phyloP scores from a whole-genome alignment of 2,888 invertebrate species.

The Hecatera dysodea region DNA sequence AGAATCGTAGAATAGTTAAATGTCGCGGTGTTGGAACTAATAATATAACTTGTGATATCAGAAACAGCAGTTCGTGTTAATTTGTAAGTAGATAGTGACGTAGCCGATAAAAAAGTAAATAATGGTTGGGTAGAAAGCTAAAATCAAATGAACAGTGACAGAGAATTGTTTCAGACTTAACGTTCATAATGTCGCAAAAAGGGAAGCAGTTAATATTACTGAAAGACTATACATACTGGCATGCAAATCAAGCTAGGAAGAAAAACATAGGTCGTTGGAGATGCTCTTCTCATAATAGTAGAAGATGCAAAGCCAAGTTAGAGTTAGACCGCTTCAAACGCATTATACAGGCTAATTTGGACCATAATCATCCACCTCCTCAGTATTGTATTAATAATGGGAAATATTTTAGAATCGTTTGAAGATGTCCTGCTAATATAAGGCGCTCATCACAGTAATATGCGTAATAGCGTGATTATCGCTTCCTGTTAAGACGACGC shows the following conservation, averaged over 20 bases:
- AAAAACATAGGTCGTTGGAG: conserved; percentile 42
- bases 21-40: conserved; percentile 27
- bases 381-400: conserved; percentile 39
- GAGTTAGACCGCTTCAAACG: conserved; percentile 33
- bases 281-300: conserved; percentile 51
- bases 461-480: too few relatives aligned
- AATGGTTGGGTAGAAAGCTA: not conserved
- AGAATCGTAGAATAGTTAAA: conserved; percentile 7
- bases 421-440: not conserved
- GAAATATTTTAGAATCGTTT: conserved; percentile 42
- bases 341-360: conserved; percentile 45
- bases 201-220: conserved; percentile 64
- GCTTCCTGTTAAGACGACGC: too few relatives aligned
- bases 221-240: conserved; percentile 63
- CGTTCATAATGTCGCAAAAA: conserved; percentile 54
- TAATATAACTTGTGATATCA: conserved; percentile 22
- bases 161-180: conserved; percentile 48
- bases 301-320: conserved; percentile 52
- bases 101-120: not conserved
- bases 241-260: conserved; percentile 29
- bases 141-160: conserved; percentile 13
- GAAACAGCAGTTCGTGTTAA: not conserved
- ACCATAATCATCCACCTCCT: conserved; percentile 49
- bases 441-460: too few relatives aligned
- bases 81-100: conserved; percentile 5